Base-by-base conservation (phyloP, 2,888 invertebrate species). In the Leucophenga maculata region DNA sequence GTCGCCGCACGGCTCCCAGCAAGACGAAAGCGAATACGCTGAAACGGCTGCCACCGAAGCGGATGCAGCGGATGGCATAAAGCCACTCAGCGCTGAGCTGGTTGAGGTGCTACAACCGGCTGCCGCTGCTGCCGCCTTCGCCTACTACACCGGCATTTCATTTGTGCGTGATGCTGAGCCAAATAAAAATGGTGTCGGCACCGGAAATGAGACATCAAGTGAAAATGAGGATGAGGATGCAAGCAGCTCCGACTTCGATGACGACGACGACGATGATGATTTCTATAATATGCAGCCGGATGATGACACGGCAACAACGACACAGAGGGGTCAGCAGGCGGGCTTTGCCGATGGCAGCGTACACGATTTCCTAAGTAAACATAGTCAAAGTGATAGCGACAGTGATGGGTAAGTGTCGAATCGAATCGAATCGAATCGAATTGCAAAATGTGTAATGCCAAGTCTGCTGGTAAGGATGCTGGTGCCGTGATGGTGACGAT, bases 61-160 rank as follows among this genome's bases (percentile, higher is more conserved):
- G 14, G 69, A 71, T 32, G 52, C 62, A 54, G 32, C 64, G 14
- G 75, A 75, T 0, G 77, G 74, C 4, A 69, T 77, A 68, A 72
- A 71, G 14, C 79, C 75, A 0, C 74, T 76, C 0, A 79, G 78
- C 59, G 76, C 77, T 20, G 84, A 79, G 48, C 76, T 77, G 20
- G 78, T 78, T 54, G 82, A 77, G 62, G 80, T 75, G 1, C 74
- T 75, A 13, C 79, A 78, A 59, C 79, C 82, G 2, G 80, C 80
- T 0, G 69, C 79, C 9, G 78, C 86, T 6, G 82, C 80, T 14
- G 82, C 82, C 20, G 85, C 82, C 11, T 83, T 83, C 65, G 76
- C 77, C 69, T 84, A 78, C 70, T 84, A 82, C 76, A 76, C 85
- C 32, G 86, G 85, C 69, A 84, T 85, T 59, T 85, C 85, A 1